These are phyloP conservation scores for Caenorhabditis sp. DNA, from an alignment of 2,888 invertebrate species.

Conservation along the genomic window DNA sequence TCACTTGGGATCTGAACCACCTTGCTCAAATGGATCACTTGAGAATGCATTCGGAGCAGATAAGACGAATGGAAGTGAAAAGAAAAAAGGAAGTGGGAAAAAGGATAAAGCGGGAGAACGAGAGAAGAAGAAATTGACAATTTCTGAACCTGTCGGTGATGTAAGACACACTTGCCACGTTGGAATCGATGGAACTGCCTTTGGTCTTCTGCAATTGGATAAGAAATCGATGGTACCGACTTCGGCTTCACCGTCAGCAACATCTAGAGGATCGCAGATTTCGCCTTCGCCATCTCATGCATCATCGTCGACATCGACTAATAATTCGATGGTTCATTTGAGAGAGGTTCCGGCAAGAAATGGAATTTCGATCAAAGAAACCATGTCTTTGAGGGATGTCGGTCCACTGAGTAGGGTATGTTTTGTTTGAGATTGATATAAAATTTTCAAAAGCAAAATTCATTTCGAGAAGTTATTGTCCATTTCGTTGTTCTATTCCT, in stretches of 20 bases:
- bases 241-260: conserved; percentile 44
- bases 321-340: conserved; percentile 30
- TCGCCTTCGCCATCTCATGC: conserved; percentile 35
- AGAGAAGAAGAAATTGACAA: conserved; percentile 76
- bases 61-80: conserved; percentile 13
- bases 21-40: conserved; percentile 22
- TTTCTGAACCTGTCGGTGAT: conserved; percentile 94
- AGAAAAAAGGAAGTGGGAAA: conserved; percentile 40
- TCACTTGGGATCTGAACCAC: conserved; percentile 44
- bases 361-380: conserved; percentile 43
- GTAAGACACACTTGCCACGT: conserved; percentile 95
- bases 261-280: conserved; percentile 27
- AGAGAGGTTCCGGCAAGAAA: conserved; percentile 36
- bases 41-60: conserved; percentile 25
- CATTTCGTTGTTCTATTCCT: too few species aligned
- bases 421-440: not conserved
- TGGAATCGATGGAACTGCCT: conserved; percentile 93
- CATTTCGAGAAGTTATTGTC: too few species aligned
- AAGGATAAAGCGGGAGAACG: conserved; percentile 44
- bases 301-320: conserved; percentile 26
- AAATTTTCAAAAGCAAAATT: not conserved
- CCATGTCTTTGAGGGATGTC: conserved; percentile 49
- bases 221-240: conserved; percentile 59
- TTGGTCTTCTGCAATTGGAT: conserved; percentile 82
- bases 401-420: conserved; percentile 20